Percentiles rank a stretch among this genome's conserved stretches.
Evolutionary conservation across 1,140 invertebrate genomes (phyloP).

Genomic region (Tribolium madens): DNA sequence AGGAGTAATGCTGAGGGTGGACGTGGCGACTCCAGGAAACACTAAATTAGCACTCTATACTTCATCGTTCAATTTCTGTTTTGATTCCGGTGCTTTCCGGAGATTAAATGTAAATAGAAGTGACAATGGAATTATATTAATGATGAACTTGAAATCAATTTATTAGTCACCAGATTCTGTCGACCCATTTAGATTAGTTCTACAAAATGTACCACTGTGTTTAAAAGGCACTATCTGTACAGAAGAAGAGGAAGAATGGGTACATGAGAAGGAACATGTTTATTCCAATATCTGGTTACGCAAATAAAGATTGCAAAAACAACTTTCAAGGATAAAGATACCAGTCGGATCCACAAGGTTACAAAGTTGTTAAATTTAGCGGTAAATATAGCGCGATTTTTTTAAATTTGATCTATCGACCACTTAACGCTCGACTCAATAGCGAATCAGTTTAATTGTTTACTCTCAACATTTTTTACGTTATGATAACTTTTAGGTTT

Average conservation of each 20-base stretch:
- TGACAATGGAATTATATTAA: constrained; percentile 19
- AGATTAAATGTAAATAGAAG: background rate
- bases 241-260: constrained; percentile 14
- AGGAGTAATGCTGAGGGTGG: background rate
- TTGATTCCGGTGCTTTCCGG: background rate
- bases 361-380: constrained; percentile 33
- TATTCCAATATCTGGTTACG: constrained; percentile 43
- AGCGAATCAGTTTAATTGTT: background rate
- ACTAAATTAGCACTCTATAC: constrained; percentile 7
- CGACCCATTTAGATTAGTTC: constrained; percentile 29
- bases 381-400: constrained; percentile 4
- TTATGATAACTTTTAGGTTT: constrained; percentile 13
- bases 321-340: constrained; percentile 45
- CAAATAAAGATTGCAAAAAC: constrained; percentile 46
- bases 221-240: constrained; percentile 31
- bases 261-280: constrained; percentile 28
- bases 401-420: background rate
- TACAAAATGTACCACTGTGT: constrained; percentile 34
- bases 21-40: background rate
- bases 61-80: background rate
- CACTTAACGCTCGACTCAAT: background rate
- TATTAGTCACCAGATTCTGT: constrained; percentile 27
- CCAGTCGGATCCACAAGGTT: constrained; percentile 29
- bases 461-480: background rate
- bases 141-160: constrained; percentile 15